A percentile compares a stretch with the other conserved stretches of the same genome.
phyloP scores from a whole-genome alignment of 2,113 vertebrate genomes.

The Sterrhoptilus dennistouni region DNA sequence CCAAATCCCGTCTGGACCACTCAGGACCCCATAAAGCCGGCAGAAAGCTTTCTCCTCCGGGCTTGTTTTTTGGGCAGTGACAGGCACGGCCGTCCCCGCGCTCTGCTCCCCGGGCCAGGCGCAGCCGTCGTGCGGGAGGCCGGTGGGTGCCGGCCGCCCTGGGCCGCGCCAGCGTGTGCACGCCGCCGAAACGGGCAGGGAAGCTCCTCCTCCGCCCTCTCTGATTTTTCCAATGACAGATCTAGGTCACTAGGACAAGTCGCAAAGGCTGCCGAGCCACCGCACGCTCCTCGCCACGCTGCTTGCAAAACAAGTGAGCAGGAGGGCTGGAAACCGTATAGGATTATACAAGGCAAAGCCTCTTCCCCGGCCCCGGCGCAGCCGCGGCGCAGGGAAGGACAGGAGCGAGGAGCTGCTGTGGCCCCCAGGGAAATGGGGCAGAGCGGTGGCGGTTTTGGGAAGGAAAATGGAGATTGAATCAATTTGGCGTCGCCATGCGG shows the following conservation, averaged over 20 bases:
- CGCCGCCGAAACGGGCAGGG: constrained; percentile 24
- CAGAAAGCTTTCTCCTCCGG: fast-evolving
- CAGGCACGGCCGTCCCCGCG: neutral
- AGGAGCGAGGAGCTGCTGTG: neutral
- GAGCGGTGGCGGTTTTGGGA: neutral
- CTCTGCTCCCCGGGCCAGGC: fast-evolving
- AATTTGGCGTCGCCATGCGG: neutral
- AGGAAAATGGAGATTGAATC: neutral
- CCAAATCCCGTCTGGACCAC: neutral
- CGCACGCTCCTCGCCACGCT: constrained; percentile 43
- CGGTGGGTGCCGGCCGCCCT: neutral
- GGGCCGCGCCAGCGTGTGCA: neutral
- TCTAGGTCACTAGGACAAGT: constrained; percentile 70
- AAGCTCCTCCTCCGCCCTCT: constrained; percentile 51
- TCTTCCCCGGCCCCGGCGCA: neutral
- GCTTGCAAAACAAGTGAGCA: constrained; percentile 45
- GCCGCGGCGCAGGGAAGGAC: neutral
- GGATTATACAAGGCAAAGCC: constrained; percentile 44
- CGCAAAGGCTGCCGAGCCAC: constrained; percentile 54
- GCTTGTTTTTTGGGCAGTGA: fast-evolving
- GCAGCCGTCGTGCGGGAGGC: neutral
- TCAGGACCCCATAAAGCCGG: fast-evolving
- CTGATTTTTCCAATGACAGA: constrained; percentile 69
- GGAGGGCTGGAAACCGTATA: constrained; percentile 40
- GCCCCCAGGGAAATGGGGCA: neutral